Evolutionary conservation across 2,888 invertebrate species (phyloP), one percentile per base, ranked within the genome.

Genomic region (Brenthis daphne): DNA sequence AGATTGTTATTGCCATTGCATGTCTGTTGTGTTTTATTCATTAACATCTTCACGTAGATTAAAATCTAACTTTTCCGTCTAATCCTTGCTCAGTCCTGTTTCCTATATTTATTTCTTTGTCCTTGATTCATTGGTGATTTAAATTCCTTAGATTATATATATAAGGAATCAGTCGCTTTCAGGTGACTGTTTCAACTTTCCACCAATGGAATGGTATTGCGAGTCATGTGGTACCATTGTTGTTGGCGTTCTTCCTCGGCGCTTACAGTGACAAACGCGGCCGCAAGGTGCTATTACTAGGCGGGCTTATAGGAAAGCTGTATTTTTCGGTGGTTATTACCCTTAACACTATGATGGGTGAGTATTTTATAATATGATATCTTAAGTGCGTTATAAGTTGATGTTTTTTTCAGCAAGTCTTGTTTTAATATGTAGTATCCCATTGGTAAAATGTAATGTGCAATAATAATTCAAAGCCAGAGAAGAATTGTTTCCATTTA

Each of bases 231-330:
- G 94, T 96, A 57, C 97, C 97, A 3, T 95, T 97, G 29, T 81
- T 97, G 1, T 85, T 97, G 51, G 96, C 97, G 0, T 93, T 97
- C 68, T 97, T 97, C 82, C 89, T 97, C 72, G 97, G 97, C 0
- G 94, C 97, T 0, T 97, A 97, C 94, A 97, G 96, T 67, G 97
- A 97, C 82, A 95, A 95, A 73, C 92, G 96, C 2, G 97, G 97
- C 0, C 88, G 96, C 20, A 97, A 97, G 83, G 84, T 95, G 51
- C 95, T 96, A 0, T 82, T 97, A 4, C 83, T 97, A 0, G 90
- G 96, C 51, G 97, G 97, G 0, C 85, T 97, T 8, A 67, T 93
- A 1, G 97, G 97, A 16, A 97, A 97, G 86, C 87, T 96, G 0
- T 94, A 95, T 75, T 97, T 96, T 81, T 97, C 97, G 0, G 76